phyloP scores from a whole-genome alignment of 1,140 invertebrate genomes.

The Helicoverpa armigera region DNA sequence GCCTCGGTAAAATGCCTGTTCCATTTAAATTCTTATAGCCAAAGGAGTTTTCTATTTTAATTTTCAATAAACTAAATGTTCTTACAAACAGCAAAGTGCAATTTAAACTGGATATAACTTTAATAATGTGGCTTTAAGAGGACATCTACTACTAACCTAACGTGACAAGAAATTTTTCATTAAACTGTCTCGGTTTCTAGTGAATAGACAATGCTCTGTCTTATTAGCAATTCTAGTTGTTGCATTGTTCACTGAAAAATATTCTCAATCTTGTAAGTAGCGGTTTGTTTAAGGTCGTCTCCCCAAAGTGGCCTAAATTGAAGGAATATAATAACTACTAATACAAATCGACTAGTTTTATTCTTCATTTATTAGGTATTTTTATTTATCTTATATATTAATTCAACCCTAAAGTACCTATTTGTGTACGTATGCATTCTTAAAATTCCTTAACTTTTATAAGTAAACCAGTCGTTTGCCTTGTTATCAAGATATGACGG shows the following conservation, averaged over 20 bases:
- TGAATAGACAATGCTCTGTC: background rate
- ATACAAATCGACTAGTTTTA: too few relatives aligned
- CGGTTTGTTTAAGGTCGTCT: background rate
- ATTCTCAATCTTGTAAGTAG: too few relatives aligned
- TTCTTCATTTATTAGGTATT: too few relatives aligned
- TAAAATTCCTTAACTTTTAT: background rate
- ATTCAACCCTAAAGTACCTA: too few relatives aligned
- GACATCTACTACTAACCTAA: conserved; percentile 40
- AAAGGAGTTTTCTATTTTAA: background rate
- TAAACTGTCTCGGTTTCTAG: conserved; percentile 22
- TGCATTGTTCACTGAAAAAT: background rate
- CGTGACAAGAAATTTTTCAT: conserved; percentile 44
- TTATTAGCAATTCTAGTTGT: conserved; percentile 1
- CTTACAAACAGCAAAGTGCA: conserved; percentile 8
- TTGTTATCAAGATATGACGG: background rate
- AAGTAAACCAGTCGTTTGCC: background rate
- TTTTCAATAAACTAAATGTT: background rate
- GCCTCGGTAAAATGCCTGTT: too few relatives aligned
- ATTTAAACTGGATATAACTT: conserved; percentile 30
- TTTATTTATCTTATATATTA: too few relatives aligned
- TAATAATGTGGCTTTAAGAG: conserved; percentile 25
- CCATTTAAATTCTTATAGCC: too few relatives aligned
- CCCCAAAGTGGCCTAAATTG: background rate
- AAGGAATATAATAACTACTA: background rate
- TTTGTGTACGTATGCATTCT: background rate